A percentile compares a stretch with the other conserved stretches of the same genome.
Conservation (phyloP, 1,140 invertebrate species). For the Drosophila kanapiae region DNA sequence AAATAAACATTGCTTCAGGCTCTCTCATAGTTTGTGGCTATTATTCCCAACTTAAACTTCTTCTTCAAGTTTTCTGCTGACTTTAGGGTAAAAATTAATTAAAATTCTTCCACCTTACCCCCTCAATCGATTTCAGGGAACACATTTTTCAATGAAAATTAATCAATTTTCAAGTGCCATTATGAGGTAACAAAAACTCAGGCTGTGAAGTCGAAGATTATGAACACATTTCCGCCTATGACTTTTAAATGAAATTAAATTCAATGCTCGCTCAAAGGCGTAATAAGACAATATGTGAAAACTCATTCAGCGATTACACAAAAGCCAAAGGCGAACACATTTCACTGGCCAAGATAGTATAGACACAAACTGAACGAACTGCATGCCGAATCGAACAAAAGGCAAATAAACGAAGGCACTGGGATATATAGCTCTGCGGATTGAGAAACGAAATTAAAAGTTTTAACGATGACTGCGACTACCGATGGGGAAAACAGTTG, state of each 20-base stretch:
- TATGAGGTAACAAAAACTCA: constrained; percentile 23
- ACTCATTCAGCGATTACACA: constrained; percentile 61
- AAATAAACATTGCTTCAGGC: constrained; percentile 20
- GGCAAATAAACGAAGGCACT: constrained; percentile 37
- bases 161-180: constrained; percentile 34
- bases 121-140: background rate
- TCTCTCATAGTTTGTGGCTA: constrained; percentile 11
- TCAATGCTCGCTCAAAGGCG: constrained; percentile 39
- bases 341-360: constrained; percentile 27
- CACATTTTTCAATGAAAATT: constrained; percentile 13
- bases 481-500: constrained; percentile 9
- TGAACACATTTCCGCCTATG: constrained; percentile 55
- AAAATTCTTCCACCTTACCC: constrained; percentile 6
- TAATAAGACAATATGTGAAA: constrained; percentile 72
- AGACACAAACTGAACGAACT: constrained; percentile 15
- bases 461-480: constrained; percentile 34
- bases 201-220: constrained; percentile 21
- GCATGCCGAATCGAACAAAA: constrained; percentile 37
- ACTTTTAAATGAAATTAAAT: constrained; percentile 37
- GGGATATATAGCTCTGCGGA: constrained; percentile 7
- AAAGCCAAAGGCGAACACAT: constrained; percentile 36
- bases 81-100: constrained; percentile 33
- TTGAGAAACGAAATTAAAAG: constrained; percentile 28
- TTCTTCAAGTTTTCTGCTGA: constrained; percentile 22
- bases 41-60: constrained; percentile 2